Evolutionary conservation across 1,140 invertebrate species (phyloP).

Genomic region (Drosophila teissieri): DNA sequence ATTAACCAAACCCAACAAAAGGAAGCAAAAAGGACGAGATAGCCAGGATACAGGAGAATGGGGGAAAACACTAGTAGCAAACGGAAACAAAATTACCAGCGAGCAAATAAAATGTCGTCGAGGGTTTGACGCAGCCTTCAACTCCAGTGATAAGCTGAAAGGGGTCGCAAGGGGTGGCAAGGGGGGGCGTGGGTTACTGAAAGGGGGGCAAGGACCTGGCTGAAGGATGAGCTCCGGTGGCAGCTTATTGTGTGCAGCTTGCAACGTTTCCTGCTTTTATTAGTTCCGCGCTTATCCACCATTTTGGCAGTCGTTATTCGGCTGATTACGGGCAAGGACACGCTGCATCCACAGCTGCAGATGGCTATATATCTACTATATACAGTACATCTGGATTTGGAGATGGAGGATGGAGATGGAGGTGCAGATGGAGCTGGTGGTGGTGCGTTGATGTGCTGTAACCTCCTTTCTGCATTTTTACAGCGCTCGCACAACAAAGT

Average conservation of each 20-base stretch:
- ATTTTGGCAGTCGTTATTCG: constrained; percentile 77
- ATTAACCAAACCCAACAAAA: constrained; percentile 80
- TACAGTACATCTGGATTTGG: constrained; percentile 20
- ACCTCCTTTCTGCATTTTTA: constrained; percentile 20
- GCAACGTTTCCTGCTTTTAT: constrained; percentile 73
- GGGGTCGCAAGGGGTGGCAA: neutral
- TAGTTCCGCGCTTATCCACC: constrained; percentile 77
- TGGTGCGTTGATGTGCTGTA: constrained; percentile 33
- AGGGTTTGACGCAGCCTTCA: constrained; percentile 72
- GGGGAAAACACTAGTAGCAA: constrained; percentile 65
- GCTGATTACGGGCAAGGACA: constrained; percentile 77
- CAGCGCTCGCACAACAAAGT: constrained; percentile 38
- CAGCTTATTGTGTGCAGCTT: constrained; percentile 64
- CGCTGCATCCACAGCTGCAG: constrained; percentile 16
- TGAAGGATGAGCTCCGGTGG: constrained; percentile 28
- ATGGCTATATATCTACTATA: neutral
- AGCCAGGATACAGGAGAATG: constrained; percentile 4
- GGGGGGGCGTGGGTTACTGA: neutral
- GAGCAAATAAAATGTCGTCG: constrained; percentile 80
- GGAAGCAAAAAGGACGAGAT: constrained; percentile 19
- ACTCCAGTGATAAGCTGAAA: constrained; percentile 58
- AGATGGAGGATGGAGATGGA: neutral
- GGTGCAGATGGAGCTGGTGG: neutral
- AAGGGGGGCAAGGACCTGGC: constrained; percentile 33
- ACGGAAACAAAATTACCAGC: constrained; percentile 78